A percentile compares a stretch with the other conserved stretches of the same genome.
These are phyloP conservation scores for Cotesia chilonis DNA, from an alignment of 1,140 invertebrate genomes.

Conservation along the genomic window DNA sequence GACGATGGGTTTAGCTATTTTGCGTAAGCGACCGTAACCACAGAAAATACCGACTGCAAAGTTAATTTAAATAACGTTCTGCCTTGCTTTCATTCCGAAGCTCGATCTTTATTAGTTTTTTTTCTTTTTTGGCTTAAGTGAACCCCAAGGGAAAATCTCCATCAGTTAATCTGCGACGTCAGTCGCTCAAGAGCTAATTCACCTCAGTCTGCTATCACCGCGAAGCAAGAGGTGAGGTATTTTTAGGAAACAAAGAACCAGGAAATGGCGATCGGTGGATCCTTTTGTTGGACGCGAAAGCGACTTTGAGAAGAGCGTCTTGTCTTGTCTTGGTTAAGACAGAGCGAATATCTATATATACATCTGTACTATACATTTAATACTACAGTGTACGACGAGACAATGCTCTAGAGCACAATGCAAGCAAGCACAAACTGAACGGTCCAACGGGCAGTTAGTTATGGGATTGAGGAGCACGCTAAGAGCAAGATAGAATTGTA, in stretches of 20 bases:
- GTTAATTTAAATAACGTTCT: constrained; percentile 46
- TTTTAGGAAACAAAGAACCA: constrained; percentile 42
- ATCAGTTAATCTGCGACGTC: constrained; percentile 34
- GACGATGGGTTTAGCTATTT: constrained; percentile 13
- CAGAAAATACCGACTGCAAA: constrained; percentile 20
- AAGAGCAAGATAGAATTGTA: background rate
- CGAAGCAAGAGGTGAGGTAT: background rate
- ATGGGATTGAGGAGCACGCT: no score
- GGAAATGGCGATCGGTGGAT: constrained; percentile 35
- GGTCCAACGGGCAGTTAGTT: background rate
- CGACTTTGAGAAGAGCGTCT: background rate
- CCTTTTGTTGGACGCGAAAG: constrained; percentile 9
- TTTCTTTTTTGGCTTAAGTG: background rate
- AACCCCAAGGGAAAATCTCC: background rate
- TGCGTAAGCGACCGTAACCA: constrained; percentile 31
- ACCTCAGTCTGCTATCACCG: background rate
- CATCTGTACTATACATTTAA: no score
- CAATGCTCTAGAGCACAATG: no score
- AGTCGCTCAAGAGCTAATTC: constrained; percentile 47
- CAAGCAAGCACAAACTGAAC: background rate
- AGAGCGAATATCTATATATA: no score
- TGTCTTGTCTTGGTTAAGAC: background rate
- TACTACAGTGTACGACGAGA: no score
- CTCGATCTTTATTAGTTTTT: background rate
- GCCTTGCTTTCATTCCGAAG: background rate